A percentile compares a stretch with the other conserved stretches of the same genome.
These are phyloP conservation scores for Blera fallax DNA, from an alignment of 2,888 invertebrate species.

Conservation along the genomic window DNA sequence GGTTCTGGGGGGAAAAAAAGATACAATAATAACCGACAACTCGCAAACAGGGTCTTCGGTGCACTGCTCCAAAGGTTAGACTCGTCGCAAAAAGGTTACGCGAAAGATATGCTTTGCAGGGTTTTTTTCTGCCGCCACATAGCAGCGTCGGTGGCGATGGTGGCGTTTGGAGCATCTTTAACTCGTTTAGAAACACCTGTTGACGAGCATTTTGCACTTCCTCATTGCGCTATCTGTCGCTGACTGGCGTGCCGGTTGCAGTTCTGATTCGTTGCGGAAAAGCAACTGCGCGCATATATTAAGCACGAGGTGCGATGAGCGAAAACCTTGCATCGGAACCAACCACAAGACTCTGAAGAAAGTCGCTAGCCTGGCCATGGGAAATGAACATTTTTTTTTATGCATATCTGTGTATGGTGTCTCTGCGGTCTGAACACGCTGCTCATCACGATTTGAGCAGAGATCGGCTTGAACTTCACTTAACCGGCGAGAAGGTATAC, in stretches of 20 bases:
- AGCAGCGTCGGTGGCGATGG: constrained; percentile 2
- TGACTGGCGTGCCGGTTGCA: constrained; percentile 10
- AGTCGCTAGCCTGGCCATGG: constrained; percentile 53
- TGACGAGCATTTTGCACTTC: constrained; percentile 70
- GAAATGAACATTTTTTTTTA: constrained; percentile 46
- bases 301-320: neutral
- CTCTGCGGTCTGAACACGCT: neutral
- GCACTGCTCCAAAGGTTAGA: constrained; percentile 64
- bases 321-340: constrained; percentile 40
- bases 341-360: constrained; percentile 30
- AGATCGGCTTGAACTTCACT: constrained; percentile 56
- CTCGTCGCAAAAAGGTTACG: constrained; percentile 66
- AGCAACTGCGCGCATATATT: constrained; percentile 18
- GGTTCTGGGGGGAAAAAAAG: constrained; percentile 17
- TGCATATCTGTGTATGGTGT: constrained; percentile 6
- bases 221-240: constrained; percentile 38
- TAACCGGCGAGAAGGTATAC: constrained; percentile 26
- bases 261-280: constrained; percentile 44
- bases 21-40: constrained; percentile 6
- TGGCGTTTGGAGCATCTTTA: constrained; percentile 66
- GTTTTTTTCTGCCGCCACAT: neutral
- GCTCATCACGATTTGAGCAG: constrained; percentile 63
- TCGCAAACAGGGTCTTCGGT: constrained; percentile 47
- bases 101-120: constrained; percentile 20
- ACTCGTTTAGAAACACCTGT: constrained; percentile 68